Conservation (phyloP, 2,888 invertebrate genomes). For the Melitaea athalia region DNA sequence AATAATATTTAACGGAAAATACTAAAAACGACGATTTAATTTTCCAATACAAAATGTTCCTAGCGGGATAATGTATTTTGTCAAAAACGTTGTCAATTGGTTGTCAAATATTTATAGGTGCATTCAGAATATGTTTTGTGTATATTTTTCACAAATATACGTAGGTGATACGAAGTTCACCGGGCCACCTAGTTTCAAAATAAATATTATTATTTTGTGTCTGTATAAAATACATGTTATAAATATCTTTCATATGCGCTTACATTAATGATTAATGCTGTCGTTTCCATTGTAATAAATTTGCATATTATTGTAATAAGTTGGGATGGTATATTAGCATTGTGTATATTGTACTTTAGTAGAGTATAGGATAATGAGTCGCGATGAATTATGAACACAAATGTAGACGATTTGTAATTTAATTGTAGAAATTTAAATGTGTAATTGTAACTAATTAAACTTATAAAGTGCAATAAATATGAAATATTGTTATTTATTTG, state of each 20-base stretch:
- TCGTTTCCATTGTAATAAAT: conserved; percentile 10
- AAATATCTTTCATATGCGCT: not conserved
- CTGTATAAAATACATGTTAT: too few relatives aligned
- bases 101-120: too few relatives aligned
- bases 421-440: not conserved
- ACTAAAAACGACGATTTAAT: too few relatives aligned
- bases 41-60: too few relatives aligned
- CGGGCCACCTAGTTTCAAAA: too few relatives aligned
- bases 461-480: not conserved
- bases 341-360: conserved; percentile 16
- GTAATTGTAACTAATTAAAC: not conserved
- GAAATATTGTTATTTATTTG: not conserved
- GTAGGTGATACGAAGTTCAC: too few relatives aligned
- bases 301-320: conserved; percentile 19
- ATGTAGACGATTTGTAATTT: conserved; percentile 5
- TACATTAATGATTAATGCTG: conserved; percentile 12
- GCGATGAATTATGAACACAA: conserved; percentile 37
- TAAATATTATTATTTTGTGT: not conserved
- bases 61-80: too few relatives aligned
- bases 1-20: too few relatives aligned
- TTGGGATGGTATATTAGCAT: conserved; percentile 10
- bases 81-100: too few relatives aligned
- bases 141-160: too few relatives aligned
- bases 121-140: too few relatives aligned
- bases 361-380: conserved; percentile 30